Percentiles rank a stretch among this genome's conserved stretches.
phyloP scores from a whole-genome alignment of 2,888 invertebrate species.

The Ecdyonurus torrentis region DNA sequence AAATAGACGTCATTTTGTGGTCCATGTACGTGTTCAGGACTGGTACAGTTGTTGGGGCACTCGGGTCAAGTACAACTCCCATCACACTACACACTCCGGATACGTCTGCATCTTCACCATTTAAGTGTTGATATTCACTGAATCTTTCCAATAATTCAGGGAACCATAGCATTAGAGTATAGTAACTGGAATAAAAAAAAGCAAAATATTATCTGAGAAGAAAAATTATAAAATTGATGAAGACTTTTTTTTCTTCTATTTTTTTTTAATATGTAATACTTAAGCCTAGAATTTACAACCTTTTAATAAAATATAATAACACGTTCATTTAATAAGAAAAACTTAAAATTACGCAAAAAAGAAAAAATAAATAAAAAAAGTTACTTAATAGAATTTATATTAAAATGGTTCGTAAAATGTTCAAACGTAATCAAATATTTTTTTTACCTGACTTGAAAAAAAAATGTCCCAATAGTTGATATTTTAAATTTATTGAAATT shows the following conservation, averaged over 20 bases:
- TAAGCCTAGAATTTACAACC: too few species aligned
- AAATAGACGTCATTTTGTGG: constrained; percentile 35
- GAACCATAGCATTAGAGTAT: constrained; percentile 85
- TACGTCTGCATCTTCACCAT: constrained; percentile 47
- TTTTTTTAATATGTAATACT: too few species aligned
- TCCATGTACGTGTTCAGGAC: background rate
- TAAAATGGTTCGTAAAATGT: too few species aligned
- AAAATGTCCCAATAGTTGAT: background rate
- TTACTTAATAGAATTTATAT: too few species aligned
- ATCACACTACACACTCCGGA: constrained; percentile 57
- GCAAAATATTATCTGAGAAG: too few species aligned
- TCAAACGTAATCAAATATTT: too few species aligned
- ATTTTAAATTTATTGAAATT: background rate
- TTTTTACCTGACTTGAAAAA: too few species aligned
- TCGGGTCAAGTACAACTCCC: constrained; percentile 24
- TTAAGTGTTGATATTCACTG: constrained; percentile 11
- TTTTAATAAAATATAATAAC: too few species aligned
- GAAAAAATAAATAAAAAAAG: background rate
- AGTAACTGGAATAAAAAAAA: too few species aligned
- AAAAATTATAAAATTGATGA: too few species aligned
- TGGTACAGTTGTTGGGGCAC: constrained; percentile 2
- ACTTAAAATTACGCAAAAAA: background rate
- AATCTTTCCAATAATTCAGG: constrained; percentile 75
- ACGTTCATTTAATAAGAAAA: background rate
- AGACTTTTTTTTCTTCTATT: too few species aligned